phyloP scores from a whole-genome alignment of 2,113 vertebrate genomes.

The Anoura caudifer region DNA sequence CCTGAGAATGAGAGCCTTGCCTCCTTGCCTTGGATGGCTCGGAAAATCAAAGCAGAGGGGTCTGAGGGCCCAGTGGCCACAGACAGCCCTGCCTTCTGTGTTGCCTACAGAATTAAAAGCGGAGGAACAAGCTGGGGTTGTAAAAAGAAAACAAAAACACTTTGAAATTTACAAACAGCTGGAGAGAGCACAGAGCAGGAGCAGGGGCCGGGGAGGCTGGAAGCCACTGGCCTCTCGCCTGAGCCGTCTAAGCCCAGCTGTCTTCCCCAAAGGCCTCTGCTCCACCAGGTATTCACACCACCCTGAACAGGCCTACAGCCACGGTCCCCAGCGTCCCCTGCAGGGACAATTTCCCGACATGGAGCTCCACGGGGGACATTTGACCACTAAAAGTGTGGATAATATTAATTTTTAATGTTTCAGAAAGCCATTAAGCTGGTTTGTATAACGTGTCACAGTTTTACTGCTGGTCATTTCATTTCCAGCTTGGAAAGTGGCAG shows the following conservation, averaged over 20 bases:
- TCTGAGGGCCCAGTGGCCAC: neutral
- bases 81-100: neutral
- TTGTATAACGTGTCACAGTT: neutral
- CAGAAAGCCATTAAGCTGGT: conserved; percentile 33
- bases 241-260: neutral
- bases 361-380: neutral
- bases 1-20: rapidly evolving
- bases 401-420: conserved; percentile 58
- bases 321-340: neutral
- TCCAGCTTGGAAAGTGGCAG: conserved; percentile 8
- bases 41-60: neutral
- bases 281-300: neutral
- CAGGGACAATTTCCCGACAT: conserved; percentile 14
- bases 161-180: neutral
- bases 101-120: neutral
- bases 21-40: neutral
- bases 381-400: conserved; percentile 39
- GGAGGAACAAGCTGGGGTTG: neutral
- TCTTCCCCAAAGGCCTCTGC: neutral
- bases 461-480: conserved; percentile 23
- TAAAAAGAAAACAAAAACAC: neutral
- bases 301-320: neutral
- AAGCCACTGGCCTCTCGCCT: neutral
- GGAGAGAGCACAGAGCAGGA: neutral
- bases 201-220: neutral